Base-by-base conservation (phyloP, 2,888 invertebrate genomes). In the Mycalesis mineus region DNA sequence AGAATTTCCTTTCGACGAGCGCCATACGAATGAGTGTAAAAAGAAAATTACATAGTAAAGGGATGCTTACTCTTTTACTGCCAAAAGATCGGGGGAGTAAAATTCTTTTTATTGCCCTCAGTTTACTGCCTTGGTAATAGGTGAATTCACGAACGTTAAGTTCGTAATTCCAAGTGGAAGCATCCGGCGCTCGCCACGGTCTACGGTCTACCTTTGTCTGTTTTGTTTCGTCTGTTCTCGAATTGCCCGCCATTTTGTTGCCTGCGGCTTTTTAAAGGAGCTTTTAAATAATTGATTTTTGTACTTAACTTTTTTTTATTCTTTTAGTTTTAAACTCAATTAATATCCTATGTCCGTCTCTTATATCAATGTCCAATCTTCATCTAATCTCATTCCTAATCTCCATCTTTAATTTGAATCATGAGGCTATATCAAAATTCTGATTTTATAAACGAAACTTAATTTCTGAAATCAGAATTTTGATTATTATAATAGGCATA, bases 71-170 rank as follows among this genome's bases (percentile, higher is more conserved):
- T 71, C 73, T 78, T 80, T 82, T 82, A 81, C 75, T 73, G 73
- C 70, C 68, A 67, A 76, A 75, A 80, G 81, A 84, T 83, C 78
- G 77, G 72, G 72, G 73, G 74, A 79, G 81, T 83, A 82, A 83
- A 81, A 79, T 81, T 80, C 70, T 74, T 84, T 82, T 84, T 84
- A 84, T 82, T 82, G 74, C 80, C 66, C 61, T 64, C 71, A 66
- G 76, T 81, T 83, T 83, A 84, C 75, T 77, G 65, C 76, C 68
- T 65, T 66, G 70, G 79, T 77, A 76, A 84, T 81, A 78, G 77
- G 69, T 71, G 77, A 75, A 76, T 78, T 78, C 72, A 64, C 66
- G 74, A 73, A 74, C 68, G 74, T 67, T 63, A 74, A 63, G 65
- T 65, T 63, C 65, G 22, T 52, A 52, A 52, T 52, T 52, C 52